Conservation (phyloP, 2,113 vertebrate genomes). For the Bagarius yarrelli region DNA sequence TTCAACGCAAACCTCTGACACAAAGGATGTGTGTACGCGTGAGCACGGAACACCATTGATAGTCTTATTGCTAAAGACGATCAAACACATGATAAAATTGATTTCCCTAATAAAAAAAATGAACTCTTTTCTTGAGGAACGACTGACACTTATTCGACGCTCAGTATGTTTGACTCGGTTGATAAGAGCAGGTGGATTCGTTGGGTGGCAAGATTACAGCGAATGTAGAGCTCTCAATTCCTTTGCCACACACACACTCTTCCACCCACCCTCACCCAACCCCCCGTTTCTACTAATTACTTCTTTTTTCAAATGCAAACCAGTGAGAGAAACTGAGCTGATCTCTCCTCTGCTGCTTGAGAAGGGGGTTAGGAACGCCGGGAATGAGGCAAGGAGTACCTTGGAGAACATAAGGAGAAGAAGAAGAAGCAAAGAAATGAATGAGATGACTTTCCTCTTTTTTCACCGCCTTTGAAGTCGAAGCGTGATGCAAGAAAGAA, state of each 20-base stretch:
- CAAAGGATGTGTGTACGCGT: constrained; percentile 24
- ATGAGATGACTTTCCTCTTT: constrained; percentile 75
- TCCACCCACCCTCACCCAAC: constrained; percentile 30
- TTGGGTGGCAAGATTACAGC: constrained; percentile 29
- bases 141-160: neutral
- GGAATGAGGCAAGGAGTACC: constrained; percentile 54
- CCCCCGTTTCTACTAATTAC: constrained; percentile 71
- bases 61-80: neutral
- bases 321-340: constrained; percentile 75
- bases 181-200: constrained; percentile 43
- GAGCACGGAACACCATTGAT: neutral
- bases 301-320: constrained; percentile 78
- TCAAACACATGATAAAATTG: neutral
- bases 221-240: constrained; percentile 30
- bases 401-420: constrained; percentile 54
- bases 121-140: neutral
- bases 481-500: constrained; percentile 49
- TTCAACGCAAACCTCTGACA: constrained; percentile 49
- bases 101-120: neutral
- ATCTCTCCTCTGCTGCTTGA: constrained; percentile 68
- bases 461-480: constrained; percentile 72
- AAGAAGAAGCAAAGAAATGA: constrained; percentile 59
- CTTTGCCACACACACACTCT: constrained; percentile 17
- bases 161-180: constrained; percentile 29
- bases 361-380: constrained; percentile 52